Evolutionary conservation across 2,113 vertebrate species (phyloP), one percentile per base, ranked within the genome.

Genomic region (Lonchura striata): DNA sequence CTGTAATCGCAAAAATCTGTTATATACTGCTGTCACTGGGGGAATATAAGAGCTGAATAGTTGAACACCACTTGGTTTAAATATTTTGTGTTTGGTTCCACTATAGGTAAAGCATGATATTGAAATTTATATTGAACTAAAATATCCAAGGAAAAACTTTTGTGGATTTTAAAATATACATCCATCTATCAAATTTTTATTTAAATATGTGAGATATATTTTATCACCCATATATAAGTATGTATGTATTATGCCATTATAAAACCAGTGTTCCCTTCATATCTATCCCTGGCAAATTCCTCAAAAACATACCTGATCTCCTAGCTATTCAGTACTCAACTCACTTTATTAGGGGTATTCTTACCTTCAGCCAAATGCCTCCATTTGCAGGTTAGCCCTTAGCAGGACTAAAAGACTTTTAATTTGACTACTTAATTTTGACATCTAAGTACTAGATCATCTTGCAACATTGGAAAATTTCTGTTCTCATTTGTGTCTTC

Each of bases 1-100:
- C 71, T 94, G 59, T 90, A 83, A 90, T 70, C 68, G 1, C 56
- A 79, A 93, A 96, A 88, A 88, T 82, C 41, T 93, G 44, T 88
- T 90, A 49, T 44, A 44, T 77, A 44, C 61, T 79, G 37, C 79
- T 71, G 93, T 41, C 64, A 95, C 66, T 69, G 47, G 82, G 72
- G 76, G 66, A 93, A 65, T 92, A 12, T 50, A 86, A 82, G 41
- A 65, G 35, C 35, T 74, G 91, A 89, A 54, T 44, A 39, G 85
- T 52, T 90, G 77, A 95, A 69, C 39, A 69, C 44, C 79, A 44
- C 57, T 90, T 69, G 35, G 44, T 65, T 89, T 60, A 65, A 86
- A 50, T 82, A 71, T 57, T 75, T 92, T 91, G 82, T 57, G 41
- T 56, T 90, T 66, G 68, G 27, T 16, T 95, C 30, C 30, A 19